These are phyloP conservation scores for Drosophila histrio DNA, from an alignment of 2,888 invertebrate species.

Conservation along the genomic window DNA sequence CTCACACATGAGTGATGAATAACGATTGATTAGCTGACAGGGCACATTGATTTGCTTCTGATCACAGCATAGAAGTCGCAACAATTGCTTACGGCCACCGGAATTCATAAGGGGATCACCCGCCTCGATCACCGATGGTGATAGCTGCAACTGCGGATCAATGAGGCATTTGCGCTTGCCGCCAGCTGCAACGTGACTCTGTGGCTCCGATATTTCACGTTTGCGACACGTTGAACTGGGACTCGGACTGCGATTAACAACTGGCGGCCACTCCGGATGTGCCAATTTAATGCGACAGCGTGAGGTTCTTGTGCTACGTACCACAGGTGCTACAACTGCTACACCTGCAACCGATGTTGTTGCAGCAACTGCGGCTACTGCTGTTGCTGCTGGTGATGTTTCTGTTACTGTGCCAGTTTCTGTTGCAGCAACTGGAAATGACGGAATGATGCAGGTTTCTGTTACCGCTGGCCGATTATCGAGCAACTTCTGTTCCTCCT, in stretches of 20 bases:
- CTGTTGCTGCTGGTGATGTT: not conserved
- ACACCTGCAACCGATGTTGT: not conserved
- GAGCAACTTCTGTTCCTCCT: not conserved
- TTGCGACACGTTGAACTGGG: not conserved
- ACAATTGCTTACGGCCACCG: not conserved
- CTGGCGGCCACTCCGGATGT: constrained; percentile 3
- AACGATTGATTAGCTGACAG: constrained; percentile 33
- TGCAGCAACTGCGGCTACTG: not conserved
- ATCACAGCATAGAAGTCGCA: constrained; percentile 48
- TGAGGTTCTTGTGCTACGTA: constrained; percentile 42
- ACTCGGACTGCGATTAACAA: not conserved
- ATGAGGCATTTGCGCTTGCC: not conserved
- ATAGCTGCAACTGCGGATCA: not conserved
- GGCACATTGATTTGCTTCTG: constrained; percentile 36
- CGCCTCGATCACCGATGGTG: not conserved
- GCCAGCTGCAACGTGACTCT: not conserved
- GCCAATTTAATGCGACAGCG: constrained; percentile 21
- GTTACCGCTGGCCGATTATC: not conserved
- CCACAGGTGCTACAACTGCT: constrained; percentile 1
- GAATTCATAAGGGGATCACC: not conserved
- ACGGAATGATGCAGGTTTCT: not conserved
- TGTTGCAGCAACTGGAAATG: not conserved
- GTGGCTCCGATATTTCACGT: not conserved
- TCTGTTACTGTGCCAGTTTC: too few species aligned
- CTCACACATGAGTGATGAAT: constrained; percentile 20